Percentiles rank a stretch among this genome's conserved stretches.
phyloP scores from a whole-genome alignment of 1,140 invertebrate genomes.

The Drosophila orena region DNA sequence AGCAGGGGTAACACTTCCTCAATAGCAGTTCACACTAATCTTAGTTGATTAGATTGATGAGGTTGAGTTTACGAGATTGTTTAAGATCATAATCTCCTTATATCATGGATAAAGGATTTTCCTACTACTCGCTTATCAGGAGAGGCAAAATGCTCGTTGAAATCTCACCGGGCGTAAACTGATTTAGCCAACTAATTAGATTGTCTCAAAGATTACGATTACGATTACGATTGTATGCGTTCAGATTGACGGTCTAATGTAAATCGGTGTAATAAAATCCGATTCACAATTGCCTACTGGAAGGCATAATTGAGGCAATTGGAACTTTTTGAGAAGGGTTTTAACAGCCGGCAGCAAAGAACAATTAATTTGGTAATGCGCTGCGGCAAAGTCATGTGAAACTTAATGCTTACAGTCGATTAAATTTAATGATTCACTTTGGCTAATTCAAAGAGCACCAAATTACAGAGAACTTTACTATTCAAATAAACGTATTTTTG shows the following conservation, averaged over 20 bases:
- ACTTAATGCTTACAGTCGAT: slow-evolving; percentile 38
- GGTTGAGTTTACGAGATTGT: too few relatives aligned
- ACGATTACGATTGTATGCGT: slow-evolving; percentile 50
- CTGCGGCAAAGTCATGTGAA: slow-evolving; percentile 1
- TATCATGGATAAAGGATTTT: background rate
- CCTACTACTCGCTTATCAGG: background rate
- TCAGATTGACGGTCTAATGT: slow-evolving; percentile 42
- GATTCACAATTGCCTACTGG: slow-evolving; percentile 24
- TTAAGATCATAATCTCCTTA: too few relatives aligned
- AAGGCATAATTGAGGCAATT: slow-evolving; percentile 54
- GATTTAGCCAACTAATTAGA: slow-evolving; percentile 40
- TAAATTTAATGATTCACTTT: slow-evolving; percentile 51
- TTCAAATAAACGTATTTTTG: background rate
- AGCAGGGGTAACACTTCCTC: background rate
- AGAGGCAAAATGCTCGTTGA: background rate
- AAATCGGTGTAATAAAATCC: slow-evolving; percentile 38
- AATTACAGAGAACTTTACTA: background rate
- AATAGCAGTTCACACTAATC: too few relatives aligned
- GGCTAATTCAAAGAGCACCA: background rate
- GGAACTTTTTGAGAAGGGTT: slow-evolving; percentile 37
- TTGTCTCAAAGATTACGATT: slow-evolving; percentile 40
- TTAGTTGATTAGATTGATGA: too few relatives aligned
- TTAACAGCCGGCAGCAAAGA: slow-evolving; percentile 6
- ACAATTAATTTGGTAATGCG: slow-evolving; percentile 54
- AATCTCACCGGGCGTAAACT: background rate